Percentiles rank a stretch among this genome's conserved stretches.
Conservation (phyloP, 30 jellyfish, hydroid and myxozoan species). For the Turritopsis dohrnii region DNA sequence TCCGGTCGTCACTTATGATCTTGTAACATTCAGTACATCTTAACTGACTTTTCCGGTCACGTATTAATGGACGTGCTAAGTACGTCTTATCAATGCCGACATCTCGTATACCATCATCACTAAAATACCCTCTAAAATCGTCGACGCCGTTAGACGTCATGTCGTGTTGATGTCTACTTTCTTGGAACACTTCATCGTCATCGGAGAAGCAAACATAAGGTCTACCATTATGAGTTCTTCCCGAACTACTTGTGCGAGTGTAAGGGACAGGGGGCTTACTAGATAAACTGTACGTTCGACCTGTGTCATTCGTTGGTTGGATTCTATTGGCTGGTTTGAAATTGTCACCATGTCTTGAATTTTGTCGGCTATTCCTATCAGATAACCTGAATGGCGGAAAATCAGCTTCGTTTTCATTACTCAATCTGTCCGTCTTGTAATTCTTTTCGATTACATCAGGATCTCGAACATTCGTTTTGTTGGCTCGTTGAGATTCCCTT, state of each 20-base stretch:
- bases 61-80: conserved; percentile 27
- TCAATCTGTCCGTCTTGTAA: neutral
- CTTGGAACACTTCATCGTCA: conserved; percentile 40
- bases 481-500: neutral
- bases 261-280: neutral
- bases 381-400: neutral
- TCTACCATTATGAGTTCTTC: neutral
- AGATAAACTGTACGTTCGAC: neutral
- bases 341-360: neutral
- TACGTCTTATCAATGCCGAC: neutral
- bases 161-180: neutral
- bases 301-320: neutral
- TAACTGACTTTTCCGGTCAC: neutral
- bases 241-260: neutral
- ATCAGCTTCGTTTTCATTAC: neutral
- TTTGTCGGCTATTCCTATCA: neutral
- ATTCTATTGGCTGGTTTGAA: neutral
- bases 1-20: conserved; percentile 25
- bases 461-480: neutral
- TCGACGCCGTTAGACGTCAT: neutral
- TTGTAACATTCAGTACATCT: conserved; percentile 29
- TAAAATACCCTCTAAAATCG: conserved; percentile 27
- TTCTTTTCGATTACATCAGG: neutral
- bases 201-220: conserved; percentile 24
- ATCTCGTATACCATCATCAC: conserved; percentile 33